Evolutionary conservation across 64 coral and sea anemone species (phyloP).

Genomic region (Orbicella faveolata): DNA sequence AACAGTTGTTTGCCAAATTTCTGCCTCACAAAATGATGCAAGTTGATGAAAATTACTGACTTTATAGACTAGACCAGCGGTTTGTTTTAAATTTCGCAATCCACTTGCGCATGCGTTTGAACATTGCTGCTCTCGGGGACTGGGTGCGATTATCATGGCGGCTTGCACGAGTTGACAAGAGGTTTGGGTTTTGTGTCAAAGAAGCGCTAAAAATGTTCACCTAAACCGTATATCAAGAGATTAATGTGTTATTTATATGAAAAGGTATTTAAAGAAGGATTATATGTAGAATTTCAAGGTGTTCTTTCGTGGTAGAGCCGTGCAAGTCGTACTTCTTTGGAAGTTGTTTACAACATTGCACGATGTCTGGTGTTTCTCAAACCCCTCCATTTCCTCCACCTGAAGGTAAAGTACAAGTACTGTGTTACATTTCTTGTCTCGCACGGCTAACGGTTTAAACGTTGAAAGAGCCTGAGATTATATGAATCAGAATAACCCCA

Average conservation of each 20-base stretch:
- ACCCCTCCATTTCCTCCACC: slow-evolving; percentile 19
- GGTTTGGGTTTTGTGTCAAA: neutral
- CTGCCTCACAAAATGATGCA: neutral
- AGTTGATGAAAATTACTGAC: neutral
- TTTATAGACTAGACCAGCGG: neutral
- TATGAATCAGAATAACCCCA: too few species aligned
- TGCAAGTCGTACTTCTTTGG: neutral
- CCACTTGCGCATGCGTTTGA: neutral
- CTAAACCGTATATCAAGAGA: neutral
- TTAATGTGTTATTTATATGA: neutral
- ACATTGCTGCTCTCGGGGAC: neutral
- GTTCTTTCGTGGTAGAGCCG: neutral
- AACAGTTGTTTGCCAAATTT: neutral
- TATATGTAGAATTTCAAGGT: neutral
- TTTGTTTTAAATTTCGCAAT: neutral
- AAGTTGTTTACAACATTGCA: neutral
- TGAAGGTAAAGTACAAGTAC: neutral
- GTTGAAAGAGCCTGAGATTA: too few species aligned
- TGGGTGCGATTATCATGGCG: slow-evolving; percentile 11
- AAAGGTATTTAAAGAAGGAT: neutral
- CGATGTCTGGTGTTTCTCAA: neutral
- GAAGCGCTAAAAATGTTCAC: neutral
- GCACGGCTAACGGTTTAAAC: too few species aligned
- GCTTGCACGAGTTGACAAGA: neutral
- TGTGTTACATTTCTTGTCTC: neutral